Evolutionary conservation across 2,113 vertebrate species (phyloP).

Genomic region (Lepus americanus): DNA sequence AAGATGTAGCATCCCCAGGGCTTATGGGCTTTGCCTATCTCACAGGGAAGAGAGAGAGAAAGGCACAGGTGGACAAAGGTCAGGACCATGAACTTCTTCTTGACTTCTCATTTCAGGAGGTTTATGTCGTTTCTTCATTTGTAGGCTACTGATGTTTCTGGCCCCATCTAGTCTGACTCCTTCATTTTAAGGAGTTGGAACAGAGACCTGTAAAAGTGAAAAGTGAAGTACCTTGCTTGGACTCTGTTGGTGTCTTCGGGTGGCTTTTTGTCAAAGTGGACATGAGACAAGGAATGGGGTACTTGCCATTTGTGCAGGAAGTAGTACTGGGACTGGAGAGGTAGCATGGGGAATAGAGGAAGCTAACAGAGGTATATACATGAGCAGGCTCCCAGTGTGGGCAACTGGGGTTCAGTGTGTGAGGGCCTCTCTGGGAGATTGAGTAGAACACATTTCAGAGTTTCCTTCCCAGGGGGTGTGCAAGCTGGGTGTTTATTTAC

Average conservation of each 20-base stretch:
- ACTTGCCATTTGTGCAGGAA: background rate
- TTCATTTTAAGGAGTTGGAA: background rate
- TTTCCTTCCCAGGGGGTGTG: background rate
- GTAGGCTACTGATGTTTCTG: background rate
- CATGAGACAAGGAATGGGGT: background rate
- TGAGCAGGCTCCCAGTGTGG: background rate
- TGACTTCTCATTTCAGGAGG: background rate
- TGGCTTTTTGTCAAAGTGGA: background rate
- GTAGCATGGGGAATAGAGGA: background rate
- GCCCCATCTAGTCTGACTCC: background rate
- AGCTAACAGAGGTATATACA: too few relatives aligned
- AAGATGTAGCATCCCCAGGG: constrained; percentile 44
- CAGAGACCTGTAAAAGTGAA: background rate
- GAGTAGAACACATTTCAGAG: background rate
- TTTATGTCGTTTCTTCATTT: background rate
- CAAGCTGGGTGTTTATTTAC: background rate
- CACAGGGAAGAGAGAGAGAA: background rate
- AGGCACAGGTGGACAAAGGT: background rate
- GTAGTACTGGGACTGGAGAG: background rate
- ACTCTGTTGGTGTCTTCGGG: background rate
- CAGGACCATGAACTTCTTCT: background rate
- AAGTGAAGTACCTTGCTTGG: constrained; percentile 20
- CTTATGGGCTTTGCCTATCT: background rate
- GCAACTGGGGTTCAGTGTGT: background rate
- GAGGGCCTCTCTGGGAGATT: background rate